Conservation (phyloP, 2,888 invertebrate genomes). For the Tipula unca region DNA sequence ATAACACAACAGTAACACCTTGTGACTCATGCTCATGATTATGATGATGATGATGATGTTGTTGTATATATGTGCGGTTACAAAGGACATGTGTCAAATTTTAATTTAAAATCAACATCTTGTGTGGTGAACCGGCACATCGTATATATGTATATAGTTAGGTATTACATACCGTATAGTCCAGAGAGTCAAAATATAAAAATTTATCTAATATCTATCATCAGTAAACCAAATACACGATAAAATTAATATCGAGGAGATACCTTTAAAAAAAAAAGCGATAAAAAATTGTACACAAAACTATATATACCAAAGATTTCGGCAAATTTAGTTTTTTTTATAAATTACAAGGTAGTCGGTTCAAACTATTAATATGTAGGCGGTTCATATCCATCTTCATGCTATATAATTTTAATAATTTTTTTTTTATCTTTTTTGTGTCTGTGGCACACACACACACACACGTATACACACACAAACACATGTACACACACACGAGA, state of each 20-base stretch:
- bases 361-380: conserved; percentile 16
- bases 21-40: background rate
- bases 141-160: background rate
- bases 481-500: background rate
- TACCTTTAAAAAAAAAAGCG: background rate
- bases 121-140: background rate
- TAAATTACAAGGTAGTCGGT: conserved; percentile 17
- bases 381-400: conserved; percentile 10
- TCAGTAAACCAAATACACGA: conserved; percentile 14
- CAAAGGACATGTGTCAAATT: background rate
- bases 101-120: background rate
- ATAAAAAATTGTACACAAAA: background rate
- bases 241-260: background rate
- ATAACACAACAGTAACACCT: background rate
- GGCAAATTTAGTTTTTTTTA: conserved; percentile 10
- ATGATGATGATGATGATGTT: background rate
- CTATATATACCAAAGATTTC: conserved; percentile 8
- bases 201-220: background rate
- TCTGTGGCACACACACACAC: background rate
- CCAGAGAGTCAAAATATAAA: background rate
- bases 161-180: background rate
- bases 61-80: background rate
- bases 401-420: conserved; percentile 9
- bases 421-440: background rate
- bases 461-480: background rate